These are phyloP conservation scores for Hippocampus barbouri DNA, from an alignment of 2,113 vertebrate genomes.

Conservation along the genomic window DNA sequence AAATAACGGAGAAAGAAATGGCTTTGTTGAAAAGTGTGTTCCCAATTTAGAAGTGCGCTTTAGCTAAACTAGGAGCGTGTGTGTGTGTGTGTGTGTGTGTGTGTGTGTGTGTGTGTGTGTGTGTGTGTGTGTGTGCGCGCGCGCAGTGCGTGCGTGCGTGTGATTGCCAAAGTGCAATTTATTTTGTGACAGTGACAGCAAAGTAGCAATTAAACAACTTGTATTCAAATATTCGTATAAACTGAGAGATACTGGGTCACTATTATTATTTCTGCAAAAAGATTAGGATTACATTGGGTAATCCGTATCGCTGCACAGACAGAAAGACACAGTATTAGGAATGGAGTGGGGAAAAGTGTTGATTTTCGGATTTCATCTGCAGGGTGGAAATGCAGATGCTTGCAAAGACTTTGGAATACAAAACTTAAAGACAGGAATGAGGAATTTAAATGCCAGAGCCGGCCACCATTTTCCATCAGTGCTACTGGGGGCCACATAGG, in stretches of 20 bases:
- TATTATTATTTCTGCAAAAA: slow-evolving; percentile 24
- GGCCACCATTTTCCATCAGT: too few relatives aligned
- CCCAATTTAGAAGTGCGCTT: neutral
- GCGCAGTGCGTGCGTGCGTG: too few relatives aligned
- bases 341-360: too few relatives aligned
- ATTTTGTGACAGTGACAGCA: neutral
- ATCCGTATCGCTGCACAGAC: slow-evolving; percentile 39
- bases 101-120: neutral
- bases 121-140: neutral
- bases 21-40: neutral
- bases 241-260: slow-evolving; percentile 33
- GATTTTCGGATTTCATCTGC: too few relatives aligned
- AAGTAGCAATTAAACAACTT: slow-evolving; percentile 2
- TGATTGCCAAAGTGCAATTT: neutral
- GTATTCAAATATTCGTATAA: slow-evolving; percentile 2
- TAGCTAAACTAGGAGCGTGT: neutral
- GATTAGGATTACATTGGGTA: slow-evolving; percentile 58
- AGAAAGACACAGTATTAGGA: neutral
- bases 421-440: too few relatives aligned
- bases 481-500: too few relatives aligned
- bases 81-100: neutral
- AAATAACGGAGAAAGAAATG: neutral
- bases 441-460: too few relatives aligned
- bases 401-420: too few relatives aligned
- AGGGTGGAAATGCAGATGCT: too few relatives aligned